A percentile compares a stretch with the other conserved stretches of the same genome.
phyloP scores from a whole-genome alignment of 2,888 invertebrate species.

The Omphaloscelis lunosa region DNA sequence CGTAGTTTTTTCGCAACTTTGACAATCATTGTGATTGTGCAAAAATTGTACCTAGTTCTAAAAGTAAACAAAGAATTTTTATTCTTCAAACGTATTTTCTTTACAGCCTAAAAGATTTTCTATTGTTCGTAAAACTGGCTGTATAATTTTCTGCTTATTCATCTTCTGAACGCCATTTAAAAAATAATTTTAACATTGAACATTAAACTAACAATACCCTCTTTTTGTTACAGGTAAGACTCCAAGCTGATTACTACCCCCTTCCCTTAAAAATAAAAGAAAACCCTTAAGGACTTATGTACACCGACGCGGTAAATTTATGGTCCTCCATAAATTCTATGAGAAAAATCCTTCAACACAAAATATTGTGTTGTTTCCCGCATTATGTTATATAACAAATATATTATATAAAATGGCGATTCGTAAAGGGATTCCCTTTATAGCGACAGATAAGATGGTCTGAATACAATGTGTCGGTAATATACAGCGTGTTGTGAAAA shows the following conservation, averaged over 20 bases:
- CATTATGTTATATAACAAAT: conserved; percentile 43
- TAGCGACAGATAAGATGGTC: conserved; percentile 57
- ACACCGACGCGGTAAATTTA: conserved; percentile 56
- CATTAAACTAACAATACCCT: conserved; percentile 31
- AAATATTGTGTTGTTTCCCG: conserved; percentile 61
- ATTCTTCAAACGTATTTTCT: neutral
- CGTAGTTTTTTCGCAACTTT: neutral
- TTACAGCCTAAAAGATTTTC: neutral
- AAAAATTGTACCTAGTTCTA: neutral
- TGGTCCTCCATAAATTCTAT: conserved; percentile 58
- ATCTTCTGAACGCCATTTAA: neutral
- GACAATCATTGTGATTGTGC: neutral
- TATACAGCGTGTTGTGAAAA: conserved; percentile 43
- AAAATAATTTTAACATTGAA: conserved; percentile 6
- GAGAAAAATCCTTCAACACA: conserved; percentile 58
- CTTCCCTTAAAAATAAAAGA: conserved; percentile 48
- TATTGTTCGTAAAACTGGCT: neutral
- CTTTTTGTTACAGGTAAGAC: conserved; percentile 67
- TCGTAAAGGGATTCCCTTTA: conserved; percentile 62
- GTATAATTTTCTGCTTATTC: neutral
- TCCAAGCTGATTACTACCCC: conserved; percentile 46
- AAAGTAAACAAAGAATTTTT: neutral
- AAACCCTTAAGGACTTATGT: conserved; percentile 51
- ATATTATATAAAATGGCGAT: conserved; percentile 57
- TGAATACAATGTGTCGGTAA: conserved; percentile 38